A percentile compares a stretch with the other conserved stretches of the same genome.
Evolutionary conservation across 2,888 invertebrate genomes (phyloP).

Genomic region (Chymomyza caudatula): DNA sequence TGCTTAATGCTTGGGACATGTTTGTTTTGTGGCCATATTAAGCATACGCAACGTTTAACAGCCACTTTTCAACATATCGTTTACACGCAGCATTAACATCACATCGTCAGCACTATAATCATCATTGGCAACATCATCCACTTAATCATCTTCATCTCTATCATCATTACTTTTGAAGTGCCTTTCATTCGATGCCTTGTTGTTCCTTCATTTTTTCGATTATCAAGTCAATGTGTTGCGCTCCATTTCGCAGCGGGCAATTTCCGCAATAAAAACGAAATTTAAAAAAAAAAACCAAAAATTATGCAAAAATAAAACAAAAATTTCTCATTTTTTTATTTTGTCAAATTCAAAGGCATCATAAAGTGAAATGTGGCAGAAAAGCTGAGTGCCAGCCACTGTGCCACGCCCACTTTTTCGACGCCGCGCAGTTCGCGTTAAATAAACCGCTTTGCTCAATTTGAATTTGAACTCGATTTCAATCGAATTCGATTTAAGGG

Average conservation of each 20-base stretch:
- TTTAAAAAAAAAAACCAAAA: constrained; percentile 1
- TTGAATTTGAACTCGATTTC: constrained; percentile 47
- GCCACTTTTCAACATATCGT: not conserved
- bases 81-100: not conserved
- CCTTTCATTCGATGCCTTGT: not conserved
- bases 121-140: not conserved
- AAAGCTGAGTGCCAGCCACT: not conserved
- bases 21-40: constrained; percentile 12
- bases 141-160: not conserved
- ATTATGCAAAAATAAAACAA: not conserved
- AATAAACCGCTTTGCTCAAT: constrained; percentile 56
- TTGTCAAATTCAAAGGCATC: not conserved
- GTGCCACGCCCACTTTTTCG: not conserved
- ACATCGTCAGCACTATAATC: not conserved
- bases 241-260: constrained; percentile 40
- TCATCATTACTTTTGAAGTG: not conserved
- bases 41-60: constrained; percentile 36
- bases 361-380: constrained; percentile 5
- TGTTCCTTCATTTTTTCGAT: not conserved
- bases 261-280: constrained; percentile 41
- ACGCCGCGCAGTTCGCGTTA: constrained; percentile 16
- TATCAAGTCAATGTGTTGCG: constrained; percentile 13
- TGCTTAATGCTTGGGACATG: not conserved
- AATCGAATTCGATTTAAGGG: constrained; percentile 58
- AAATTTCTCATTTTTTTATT: not conserved